These are phyloP conservation scores for Microcebus lehilahytsara DNA, from an alignment of 2,113 vertebrate species.

Conservation along the genomic window DNA sequence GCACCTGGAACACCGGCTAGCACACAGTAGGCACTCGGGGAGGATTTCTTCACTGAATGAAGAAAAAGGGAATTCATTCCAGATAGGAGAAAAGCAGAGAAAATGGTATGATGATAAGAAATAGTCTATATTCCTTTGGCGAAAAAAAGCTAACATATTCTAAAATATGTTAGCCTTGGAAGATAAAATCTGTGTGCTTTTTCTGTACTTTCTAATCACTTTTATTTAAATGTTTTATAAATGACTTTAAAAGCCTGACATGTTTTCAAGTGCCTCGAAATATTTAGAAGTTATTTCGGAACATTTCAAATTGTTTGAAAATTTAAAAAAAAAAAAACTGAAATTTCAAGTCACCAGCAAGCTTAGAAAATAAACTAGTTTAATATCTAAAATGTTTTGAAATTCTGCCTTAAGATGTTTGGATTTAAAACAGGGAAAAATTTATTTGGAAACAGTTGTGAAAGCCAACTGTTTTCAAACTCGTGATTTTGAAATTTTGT, in stretches of 20 bases:
- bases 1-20: background rate
- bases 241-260: constrained; percentile 48
- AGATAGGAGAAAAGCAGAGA: background rate
- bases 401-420: constrained; percentile 25
- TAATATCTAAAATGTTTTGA: constrained; percentile 44
- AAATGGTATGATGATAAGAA: background rate
- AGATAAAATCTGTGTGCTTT: constrained; percentile 26
- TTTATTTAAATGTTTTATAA: constrained; percentile 49
- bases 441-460: constrained; percentile 14
- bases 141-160: background rate
- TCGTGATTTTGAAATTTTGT: constrained; percentile 3
- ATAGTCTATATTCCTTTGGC: background rate
- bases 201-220: constrained; percentile 19
- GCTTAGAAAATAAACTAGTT: constrained; percentile 53
- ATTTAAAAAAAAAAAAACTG: constrained; percentile 48
- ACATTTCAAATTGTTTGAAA: constrained; percentile 28
- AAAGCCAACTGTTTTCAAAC: constrained; percentile 36
- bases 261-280: constrained; percentile 47
- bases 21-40: background rate
- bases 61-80: background rate
- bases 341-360: constrained; percentile 17
- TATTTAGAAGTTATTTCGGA: constrained; percentile 47
- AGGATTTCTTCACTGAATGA: background rate
- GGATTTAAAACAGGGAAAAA: background rate
- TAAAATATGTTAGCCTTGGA: constrained; percentile 34